Evolutionary conservation across 2,888 invertebrate species (phyloP).

Genomic region (Trichogramma evanescens): DNA sequence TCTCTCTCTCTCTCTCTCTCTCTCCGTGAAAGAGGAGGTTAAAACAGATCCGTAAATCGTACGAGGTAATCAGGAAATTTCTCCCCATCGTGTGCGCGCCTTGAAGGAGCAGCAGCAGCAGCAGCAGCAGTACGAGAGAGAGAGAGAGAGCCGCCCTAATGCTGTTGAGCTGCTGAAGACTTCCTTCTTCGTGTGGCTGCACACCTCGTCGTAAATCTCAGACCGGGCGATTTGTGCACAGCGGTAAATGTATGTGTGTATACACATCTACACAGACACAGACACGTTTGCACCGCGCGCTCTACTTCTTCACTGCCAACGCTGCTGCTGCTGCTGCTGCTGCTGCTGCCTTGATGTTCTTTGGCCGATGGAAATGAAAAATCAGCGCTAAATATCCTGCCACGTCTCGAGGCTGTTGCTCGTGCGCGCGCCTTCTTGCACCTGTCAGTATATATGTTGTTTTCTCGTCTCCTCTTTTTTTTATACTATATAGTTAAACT

Average conservation of each 20-base stretch:
- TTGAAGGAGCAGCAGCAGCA: neutral
- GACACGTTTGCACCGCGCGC: too few species aligned
- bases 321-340: too few species aligned
- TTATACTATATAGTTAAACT: too few species aligned
- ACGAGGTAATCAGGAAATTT: slow-evolving; percentile 21
- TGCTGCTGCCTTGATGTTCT: neutral
- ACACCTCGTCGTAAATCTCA: slow-evolving; percentile 11
- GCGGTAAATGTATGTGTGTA: neutral
- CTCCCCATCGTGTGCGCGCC: neutral
- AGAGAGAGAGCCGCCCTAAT: slow-evolving; percentile 16
- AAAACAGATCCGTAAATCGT: slow-evolving; percentile 20
- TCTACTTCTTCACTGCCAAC: too few species aligned
- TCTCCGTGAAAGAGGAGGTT: slow-evolving; percentile 4
- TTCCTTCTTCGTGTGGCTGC: neutral
- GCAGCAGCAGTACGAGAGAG: neutral
- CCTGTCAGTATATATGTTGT: too few species aligned
- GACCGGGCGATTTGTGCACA: neutral
- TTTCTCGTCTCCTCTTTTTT: too few species aligned
- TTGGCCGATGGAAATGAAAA: neutral
- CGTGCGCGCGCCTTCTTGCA: too few species aligned
- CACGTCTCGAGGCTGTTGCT: neutral
- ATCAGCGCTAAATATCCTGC: slow-evolving; percentile 1
- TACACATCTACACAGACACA: too few species aligned
- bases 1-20: neutral
- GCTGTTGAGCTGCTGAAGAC: slow-evolving; percentile 13